These are phyloP conservation scores for Panulirus ornatus DNA, from an alignment of 1,140 invertebrate species.

Conservation along the genomic window DNA sequence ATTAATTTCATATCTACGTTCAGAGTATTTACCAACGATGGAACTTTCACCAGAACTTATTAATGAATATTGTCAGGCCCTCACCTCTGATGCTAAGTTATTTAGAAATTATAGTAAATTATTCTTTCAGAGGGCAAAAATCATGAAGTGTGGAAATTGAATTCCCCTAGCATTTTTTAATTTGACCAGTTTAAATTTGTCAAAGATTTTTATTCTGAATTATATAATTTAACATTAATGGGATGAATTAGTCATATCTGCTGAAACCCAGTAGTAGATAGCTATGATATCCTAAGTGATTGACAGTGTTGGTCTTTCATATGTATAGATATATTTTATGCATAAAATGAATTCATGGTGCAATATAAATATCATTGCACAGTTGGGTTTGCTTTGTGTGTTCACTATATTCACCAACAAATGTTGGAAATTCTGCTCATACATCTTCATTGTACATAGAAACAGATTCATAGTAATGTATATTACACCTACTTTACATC, in stretches of 20 bases:
- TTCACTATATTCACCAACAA: neutral
- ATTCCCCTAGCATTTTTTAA: neutral
- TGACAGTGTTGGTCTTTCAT: neutral
- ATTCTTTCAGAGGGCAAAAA: constrained; percentile 74
- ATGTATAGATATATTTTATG: neutral
- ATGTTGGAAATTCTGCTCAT: too few species aligned
- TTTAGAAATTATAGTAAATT: constrained; percentile 81
- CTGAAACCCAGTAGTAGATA: constrained; percentile 48
- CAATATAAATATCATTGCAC: neutral
- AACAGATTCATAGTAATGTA: too few species aligned
- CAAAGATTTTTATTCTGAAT: neutral
- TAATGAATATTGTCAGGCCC: constrained; percentile 80
- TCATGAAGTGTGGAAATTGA: constrained; percentile 58
- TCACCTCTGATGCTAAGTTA: constrained; percentile 79
- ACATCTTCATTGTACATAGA: too few species aligned
- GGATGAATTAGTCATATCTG: constrained; percentile 63
- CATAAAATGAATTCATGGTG: neutral
- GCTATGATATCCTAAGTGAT: constrained; percentile 42
- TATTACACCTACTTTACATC: too few species aligned
- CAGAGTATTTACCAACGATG: constrained; percentile 79
- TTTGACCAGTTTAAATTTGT: neutral
- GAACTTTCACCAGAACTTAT: constrained; percentile 78
- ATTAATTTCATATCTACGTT: constrained; percentile 79
- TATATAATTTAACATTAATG: neutral
- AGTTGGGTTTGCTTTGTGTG: too few species aligned